Evolutionary conservation across 2,888 invertebrate genomes (phyloP), one percentile per base, ranked within the genome.

Genomic region (Tachystola acroxantha): DNA sequence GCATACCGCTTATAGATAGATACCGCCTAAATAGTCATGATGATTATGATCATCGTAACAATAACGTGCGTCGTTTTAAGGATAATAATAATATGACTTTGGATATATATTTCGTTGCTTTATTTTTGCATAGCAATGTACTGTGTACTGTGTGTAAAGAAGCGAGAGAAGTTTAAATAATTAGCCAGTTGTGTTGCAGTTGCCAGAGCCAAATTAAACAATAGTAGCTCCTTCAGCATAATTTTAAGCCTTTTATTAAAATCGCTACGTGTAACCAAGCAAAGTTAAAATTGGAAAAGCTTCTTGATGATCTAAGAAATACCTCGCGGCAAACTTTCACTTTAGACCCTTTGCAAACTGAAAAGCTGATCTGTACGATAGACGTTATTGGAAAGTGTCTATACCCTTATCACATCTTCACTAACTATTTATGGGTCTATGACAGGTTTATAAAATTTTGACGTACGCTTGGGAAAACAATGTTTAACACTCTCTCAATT

Each of bases 201-300:
- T 16, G 3, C 16, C 3, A 16, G 16, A n/a, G 9, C n/a, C 9
- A 24, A n/a, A n/a, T 2, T n/a, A n/a, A n/a, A 24, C 7, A 24
- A 24, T 4, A 16, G 24, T 24, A 4, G n/a, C 29, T 30, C 29
- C 16, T 9, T 16, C 7, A 6, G 12, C 7, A 6, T n/a, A 6
- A 2, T 11, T 28, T 28, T 13, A 3, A 12, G 12, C 12, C 7
- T 28, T 13, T 7, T 28, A 6, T 6, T 59, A 57, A 77, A 81
- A 81, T 66, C 64, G 62, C 60, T 68, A 65, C 63, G 6, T 60
- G 59, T 64, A 64, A 64, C 65, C 66, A 65, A 64, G 57, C 53
- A 64, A 82, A 81, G 77, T 80, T 82, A 70, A 82, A 82, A 84
- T 84, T 81, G 69, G 79, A 75, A 82, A 81, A 66, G 71, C 66